These are phyloP conservation scores for Enteromius thamalakanensis DNA, from an alignment of 2,797 vertebrate species.

Conservation along the genomic window DNA sequence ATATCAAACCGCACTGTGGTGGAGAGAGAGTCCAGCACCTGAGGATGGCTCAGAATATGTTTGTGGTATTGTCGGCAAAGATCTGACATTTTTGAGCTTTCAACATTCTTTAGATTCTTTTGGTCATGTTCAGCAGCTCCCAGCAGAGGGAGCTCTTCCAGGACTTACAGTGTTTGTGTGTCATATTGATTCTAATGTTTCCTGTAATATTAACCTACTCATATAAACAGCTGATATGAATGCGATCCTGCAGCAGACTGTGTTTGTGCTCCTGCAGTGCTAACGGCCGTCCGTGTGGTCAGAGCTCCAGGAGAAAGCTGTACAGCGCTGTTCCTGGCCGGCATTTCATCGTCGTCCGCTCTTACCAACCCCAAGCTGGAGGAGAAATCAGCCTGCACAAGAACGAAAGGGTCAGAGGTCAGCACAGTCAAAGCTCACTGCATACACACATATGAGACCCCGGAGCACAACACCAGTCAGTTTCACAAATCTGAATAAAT, in stretches of 20 bases:
- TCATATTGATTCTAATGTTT: background rate
- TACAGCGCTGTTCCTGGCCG: conserved; percentile 94
- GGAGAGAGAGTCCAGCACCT: no score
- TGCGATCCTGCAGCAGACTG: background rate
- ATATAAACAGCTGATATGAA: background rate
- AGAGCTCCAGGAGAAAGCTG: conserved; percentile 87
- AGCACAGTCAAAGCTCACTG: conserved; percentile 55
- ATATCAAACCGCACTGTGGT: no score
- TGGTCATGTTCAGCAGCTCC: background rate
- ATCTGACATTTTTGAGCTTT: no score
- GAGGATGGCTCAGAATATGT: no score
- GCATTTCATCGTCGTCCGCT: conserved; percentile 87
- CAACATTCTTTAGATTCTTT: background rate
- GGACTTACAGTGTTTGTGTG: background rate
- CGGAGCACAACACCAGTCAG: no score
- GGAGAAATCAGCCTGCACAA: conserved; percentile 94
- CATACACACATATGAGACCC: background rate
- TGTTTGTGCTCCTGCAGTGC: conserved; percentile 62
- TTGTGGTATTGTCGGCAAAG: no score
- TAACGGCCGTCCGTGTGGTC: conserved; percentile 78
- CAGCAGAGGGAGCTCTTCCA: background rate
- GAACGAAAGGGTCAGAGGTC: conserved; percentile 93
- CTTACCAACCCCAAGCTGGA: conserved; percentile 89
- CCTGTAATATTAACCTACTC: background rate
- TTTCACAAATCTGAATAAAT: no score